Conservation (phyloP, 2,113 vertebrate genomes). For the Pagrus major region DNA sequence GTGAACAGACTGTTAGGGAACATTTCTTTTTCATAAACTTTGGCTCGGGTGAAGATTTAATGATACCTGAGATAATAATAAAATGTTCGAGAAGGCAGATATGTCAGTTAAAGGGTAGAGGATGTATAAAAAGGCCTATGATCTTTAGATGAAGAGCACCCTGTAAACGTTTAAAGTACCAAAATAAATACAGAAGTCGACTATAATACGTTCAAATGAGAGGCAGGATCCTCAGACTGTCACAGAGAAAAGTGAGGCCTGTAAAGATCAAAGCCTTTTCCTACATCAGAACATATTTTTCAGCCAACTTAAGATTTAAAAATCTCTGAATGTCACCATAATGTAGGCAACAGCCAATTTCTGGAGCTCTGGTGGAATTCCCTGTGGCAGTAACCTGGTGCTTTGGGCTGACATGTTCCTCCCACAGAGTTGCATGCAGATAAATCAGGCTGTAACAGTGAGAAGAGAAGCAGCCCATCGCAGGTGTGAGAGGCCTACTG, state of each 20-base stretch:
- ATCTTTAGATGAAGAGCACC: conserved; percentile 24
- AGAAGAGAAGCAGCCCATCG: conserved; percentile 34
- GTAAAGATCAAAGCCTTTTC: conserved; percentile 46
- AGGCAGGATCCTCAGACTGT: conserved; percentile 10
- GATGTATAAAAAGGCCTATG: conserved; percentile 3
- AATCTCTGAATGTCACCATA: conserved; percentile 57
- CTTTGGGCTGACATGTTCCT: conserved; percentile 61
- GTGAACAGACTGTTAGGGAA: background rate
- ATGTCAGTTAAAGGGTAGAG: background rate
- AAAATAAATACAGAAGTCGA: conserved; percentile 35
- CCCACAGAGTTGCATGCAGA: conserved; percentile 44
- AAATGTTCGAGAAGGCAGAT: conserved; percentile 6
- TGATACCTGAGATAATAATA: conserved; percentile 8
- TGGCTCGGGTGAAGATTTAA: background rate
- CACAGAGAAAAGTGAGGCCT: conserved; percentile 15
- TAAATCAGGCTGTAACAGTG: conserved; percentile 47
- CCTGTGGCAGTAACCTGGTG: conserved; percentile 53
- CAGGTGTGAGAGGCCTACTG: conserved; percentile 50
- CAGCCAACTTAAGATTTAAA: conserved; percentile 37
- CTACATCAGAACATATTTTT: conserved; percentile 42
- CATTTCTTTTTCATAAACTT: conserved; percentile 3
- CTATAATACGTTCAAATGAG: conserved; percentile 21
- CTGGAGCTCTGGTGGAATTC: conserved; percentile 42
- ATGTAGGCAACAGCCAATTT: conserved; percentile 57
- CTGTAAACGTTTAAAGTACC: conserved; percentile 17